These are phyloP conservation scores for Holothuria glaberrima DNA, from an alignment of 35 echinoderm and acorn worm genomes.

Conservation along the genomic window DNA sequence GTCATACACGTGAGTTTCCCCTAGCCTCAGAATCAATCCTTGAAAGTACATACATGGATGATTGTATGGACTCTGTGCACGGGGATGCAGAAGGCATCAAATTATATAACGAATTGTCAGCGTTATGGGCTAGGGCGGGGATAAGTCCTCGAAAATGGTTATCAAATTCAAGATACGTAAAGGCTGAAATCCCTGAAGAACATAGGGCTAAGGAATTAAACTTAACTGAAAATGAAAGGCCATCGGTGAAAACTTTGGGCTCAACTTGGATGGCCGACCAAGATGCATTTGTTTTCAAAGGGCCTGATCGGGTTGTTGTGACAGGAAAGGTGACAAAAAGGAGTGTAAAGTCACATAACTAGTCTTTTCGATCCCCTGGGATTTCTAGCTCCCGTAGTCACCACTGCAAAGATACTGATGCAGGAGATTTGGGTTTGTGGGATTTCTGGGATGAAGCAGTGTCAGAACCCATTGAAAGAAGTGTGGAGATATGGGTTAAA, in stretches of 20 bases:
- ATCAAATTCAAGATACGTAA: constrained; percentile 16
- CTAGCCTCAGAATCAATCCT: not conserved
- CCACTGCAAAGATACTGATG: constrained; percentile 57
- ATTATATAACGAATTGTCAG: not conserved
- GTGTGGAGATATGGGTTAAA: not conserved
- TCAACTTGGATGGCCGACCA: constrained; percentile 47
- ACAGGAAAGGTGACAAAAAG: constrained; percentile 22
- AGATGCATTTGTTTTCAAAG: constrained; percentile 61
- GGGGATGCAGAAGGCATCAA: not conserved
- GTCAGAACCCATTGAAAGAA: not conserved
- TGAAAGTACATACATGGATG: constrained; percentile 40
- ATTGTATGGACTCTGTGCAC: constrained; percentile 7
- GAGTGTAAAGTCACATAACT: constrained; percentile 25
- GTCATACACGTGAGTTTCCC: not conserved
- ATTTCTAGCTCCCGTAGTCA: constrained; percentile 30
- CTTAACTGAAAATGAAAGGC: constrained; percentile 15
- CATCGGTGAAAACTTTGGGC: constrained; percentile 50
- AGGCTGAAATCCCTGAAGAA: constrained; percentile 46
- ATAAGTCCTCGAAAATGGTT: not conserved
- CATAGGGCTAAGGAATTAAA: constrained; percentile 46
- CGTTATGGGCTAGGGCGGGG: not conserved
- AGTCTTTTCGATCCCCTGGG: constrained; percentile 53
- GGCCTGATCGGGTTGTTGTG: not conserved
- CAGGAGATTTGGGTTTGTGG: constrained; percentile 56
- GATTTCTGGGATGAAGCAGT: constrained; percentile 42